phyloP scores from a whole-genome alignment of 2,113 vertebrate genomes.

The Eira barbara region DNA sequence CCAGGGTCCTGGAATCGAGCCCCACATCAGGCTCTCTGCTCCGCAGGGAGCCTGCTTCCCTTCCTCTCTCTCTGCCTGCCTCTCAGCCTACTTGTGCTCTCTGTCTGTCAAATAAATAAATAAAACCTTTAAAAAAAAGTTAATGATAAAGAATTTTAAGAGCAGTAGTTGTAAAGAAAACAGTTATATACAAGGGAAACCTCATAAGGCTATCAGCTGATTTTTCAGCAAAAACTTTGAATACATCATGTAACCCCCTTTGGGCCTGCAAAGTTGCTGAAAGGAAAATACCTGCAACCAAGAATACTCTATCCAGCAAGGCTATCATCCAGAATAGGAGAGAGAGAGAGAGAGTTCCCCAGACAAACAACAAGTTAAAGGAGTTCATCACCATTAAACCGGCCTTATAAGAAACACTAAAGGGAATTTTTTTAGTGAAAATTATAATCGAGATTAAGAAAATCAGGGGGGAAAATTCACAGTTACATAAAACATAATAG shows the following conservation, averaged over 20 bases:
- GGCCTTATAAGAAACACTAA: background rate
- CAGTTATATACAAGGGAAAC: background rate
- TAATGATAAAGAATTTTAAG: background rate
- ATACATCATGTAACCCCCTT: too few species aligned
- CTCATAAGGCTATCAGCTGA: background rate
- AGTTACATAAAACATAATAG: background rate
- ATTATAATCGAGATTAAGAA: background rate
- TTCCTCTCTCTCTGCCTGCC: too few species aligned
- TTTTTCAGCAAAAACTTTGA: background rate
- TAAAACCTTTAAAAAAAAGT: background rate
- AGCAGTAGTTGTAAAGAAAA: background rate
- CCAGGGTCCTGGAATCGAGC: too few species aligned
- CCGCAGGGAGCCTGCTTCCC: too few species aligned
- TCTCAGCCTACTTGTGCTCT: too few species aligned
- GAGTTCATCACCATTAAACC: background rate
- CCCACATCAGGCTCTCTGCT: too few species aligned
- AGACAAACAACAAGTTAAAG: background rate
- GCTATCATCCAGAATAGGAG: background rate
- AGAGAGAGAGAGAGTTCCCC: background rate
- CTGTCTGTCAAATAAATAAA: too few species aligned
- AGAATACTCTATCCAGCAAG: background rate
- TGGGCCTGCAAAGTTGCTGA: background rate
- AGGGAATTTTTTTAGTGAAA: background rate
- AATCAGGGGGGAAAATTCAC: background rate
- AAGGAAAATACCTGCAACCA: background rate